Percentiles rank a stretch among this genome's conserved stretches.
Evolutionary conservation across 2,888 invertebrate genomes (phyloP).

Genomic region (Venusia cambrica): DNA sequence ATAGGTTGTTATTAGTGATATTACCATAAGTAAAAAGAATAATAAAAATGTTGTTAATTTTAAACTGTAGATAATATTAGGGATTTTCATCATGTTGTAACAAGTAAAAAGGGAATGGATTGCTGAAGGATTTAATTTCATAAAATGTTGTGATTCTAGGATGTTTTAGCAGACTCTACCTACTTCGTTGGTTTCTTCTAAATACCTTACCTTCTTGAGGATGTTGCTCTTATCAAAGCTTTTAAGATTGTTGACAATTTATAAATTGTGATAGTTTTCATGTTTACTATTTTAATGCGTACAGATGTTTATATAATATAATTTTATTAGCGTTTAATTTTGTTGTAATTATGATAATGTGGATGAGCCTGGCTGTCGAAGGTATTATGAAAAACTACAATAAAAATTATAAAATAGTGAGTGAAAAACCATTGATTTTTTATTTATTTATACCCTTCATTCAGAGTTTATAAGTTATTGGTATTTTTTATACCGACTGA

Average conservation of each 20-base stretch:
- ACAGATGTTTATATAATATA: constrained; percentile 29
- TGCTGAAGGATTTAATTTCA: constrained; percentile 32
- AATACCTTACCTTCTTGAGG: constrained; percentile 33
- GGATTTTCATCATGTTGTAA: constrained; percentile 72
- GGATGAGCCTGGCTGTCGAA: constrained; percentile 53
- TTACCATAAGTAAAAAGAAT: constrained; percentile 69
- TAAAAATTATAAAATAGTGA: constrained; percentile 79
- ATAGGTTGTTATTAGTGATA: constrained; percentile 80
- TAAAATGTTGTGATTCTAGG: constrained; percentile 42
- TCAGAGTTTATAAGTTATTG: no score
- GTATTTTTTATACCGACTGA: no score
- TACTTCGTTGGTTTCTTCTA: constrained; percentile 23
- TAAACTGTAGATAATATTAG: constrained; percentile 71
- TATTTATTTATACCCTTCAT: neutral
- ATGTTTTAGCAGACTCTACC: constrained; percentile 44
- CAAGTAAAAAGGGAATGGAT: constrained; percentile 36
- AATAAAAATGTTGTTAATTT: constrained; percentile 76
- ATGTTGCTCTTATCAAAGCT: constrained; percentile 68
- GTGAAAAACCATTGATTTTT: constrained; percentile 39
- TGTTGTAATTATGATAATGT: constrained; percentile 44
- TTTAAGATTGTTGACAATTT: constrained; percentile 68
- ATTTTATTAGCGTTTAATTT: constrained; percentile 27
- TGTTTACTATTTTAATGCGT: constrained; percentile 36
- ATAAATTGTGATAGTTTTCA: constrained; percentile 45
- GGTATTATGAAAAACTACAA: constrained; percentile 79